Evolutionary conservation across 2,888 invertebrate species (phyloP), one percentile per base, ranked within the genome.

Genomic region (Abrostola tripartita): DNA sequence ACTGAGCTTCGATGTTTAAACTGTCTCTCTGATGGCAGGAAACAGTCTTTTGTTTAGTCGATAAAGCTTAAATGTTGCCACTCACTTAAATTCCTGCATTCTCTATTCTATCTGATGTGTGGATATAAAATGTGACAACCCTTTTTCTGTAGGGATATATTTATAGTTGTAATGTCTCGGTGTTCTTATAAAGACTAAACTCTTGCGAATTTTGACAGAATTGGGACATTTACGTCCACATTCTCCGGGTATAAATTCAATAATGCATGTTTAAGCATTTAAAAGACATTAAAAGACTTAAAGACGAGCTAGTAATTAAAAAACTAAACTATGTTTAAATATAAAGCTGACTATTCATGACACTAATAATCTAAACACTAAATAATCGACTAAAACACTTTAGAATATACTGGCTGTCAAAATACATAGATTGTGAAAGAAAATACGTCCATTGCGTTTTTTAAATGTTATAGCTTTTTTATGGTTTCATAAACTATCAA

Each of bases 381-480:
- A 51, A 58, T 55, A 71, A 71, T 75, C 71, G 71, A 71, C 76
- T 71, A 71, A 70, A 52, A 11, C 68, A 53, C 61, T 52, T 67
- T n/a, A 61, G 47, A 51, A 58, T 49, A 59, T 54, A 65, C 52
- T 65, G 53, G 50, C 61, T 61, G 64, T 63, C 62, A 62, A 63
- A 63, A 69, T 44, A 79, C 62, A 72, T 67, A 71, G 75, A 76
- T 81, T 81, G 79, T 81, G 81, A 79, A 75, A 70, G 41, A 49
- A 58, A 71, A 82, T 82, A 75, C 81, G 81, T 81, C 81, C 82
- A 82, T 64, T 68, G 53, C 65, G 60, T 71, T 78, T 65, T 68
- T 67, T 52, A 65, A 75, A 71, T 57, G 57, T 68, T 79, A 54
- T 50, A 50, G 61, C 67, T 51, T 59, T 64, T 58, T 36, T 64